Evolutionary conservation across 2,888 invertebrate genomes (phyloP), one percentile per base, ranked within the genome.

Genomic region (Drosophila peninsularis): DNA sequence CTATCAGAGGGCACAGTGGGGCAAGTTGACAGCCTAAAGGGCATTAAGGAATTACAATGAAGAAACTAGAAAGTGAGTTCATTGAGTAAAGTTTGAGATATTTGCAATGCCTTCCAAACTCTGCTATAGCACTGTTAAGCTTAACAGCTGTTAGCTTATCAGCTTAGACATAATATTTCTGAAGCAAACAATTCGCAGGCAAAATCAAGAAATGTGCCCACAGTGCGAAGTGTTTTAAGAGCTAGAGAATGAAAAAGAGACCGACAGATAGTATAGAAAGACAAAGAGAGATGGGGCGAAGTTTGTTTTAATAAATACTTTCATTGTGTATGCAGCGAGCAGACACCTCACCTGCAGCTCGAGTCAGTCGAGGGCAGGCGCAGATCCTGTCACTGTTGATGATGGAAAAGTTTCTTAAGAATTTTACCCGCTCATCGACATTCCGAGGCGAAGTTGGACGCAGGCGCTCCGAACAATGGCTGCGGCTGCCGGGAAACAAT

Each of bases 231-330:
- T 60, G 49, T 50, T 32, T 32, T 49, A 19, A 37, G 11, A 37
- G 24, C 27, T 11, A 27, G 11, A 27, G 17, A 11, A 3, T 2
- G 36, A 7, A 37, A 27, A n/a, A 11, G 17, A 3, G 32, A 45
- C 27, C n/a, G 2, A 27, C n/a, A 45, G 27, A 45, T n/a, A 45
- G 17, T 24, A 36, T 17, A 52, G 5, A 30, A 34, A 30, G 37
- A n/a, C 32, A 21, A 39, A 17, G 9, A 11, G 61, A 50, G 53
- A 58, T 27, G 44, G 54, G 39, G 49, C 47, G 62, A 65, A 84
- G 89, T 84, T 85, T 81, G 85, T 89, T 88, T 89, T 89, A 89
- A 89, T 83, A 83, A 89, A 84, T 89, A 89, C 81, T 84, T 87
- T 72, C 89, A 84, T 84, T 84, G 88, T 89, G 88, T 68, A 62